Evolutionary conservation across 1,140 invertebrate species (phyloP).

Genomic region (Drosophila neocordata): DNA sequence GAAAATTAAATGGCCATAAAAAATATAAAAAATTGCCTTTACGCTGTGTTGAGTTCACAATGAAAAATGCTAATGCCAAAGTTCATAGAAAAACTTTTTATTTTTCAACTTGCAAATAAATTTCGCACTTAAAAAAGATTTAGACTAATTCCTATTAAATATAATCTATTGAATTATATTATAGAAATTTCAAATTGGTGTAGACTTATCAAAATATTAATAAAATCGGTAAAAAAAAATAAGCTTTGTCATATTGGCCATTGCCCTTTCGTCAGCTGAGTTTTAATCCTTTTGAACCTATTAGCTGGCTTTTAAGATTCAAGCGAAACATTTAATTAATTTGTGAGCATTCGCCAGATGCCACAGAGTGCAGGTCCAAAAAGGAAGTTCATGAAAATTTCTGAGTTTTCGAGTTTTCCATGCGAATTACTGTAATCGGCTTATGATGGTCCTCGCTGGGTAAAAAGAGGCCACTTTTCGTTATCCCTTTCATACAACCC

Average conservation of each 20-base stretch:
- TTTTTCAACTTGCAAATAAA: too few relatives aligned
- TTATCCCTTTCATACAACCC: neutral
- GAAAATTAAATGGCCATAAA: conserved; percentile 1
- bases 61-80: neutral
- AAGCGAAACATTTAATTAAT: conserved; percentile 35
- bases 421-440: conserved; percentile 45
- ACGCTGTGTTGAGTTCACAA: neutral
- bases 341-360: conserved; percentile 13
- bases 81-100: neutral
- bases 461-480: neutral
- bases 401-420: neutral
- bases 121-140: neutral
- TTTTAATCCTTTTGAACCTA: neutral
- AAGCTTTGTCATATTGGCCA: neutral
- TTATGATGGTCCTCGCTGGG: conserved; percentile 15
- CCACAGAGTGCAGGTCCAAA: neutral
- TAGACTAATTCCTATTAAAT: too few relatives aligned
- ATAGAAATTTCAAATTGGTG: too few relatives aligned
- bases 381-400: conserved; percentile 20
- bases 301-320: conserved; percentile 7
- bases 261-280: neutral
- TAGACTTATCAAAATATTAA: too few relatives aligned
- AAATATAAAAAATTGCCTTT: neutral
- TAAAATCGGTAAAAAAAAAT: neutral
- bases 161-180: too few relatives aligned